Base-by-base conservation (phyloP, 1,140 invertebrate species). In the Condylostylus longicornis region DNA sequence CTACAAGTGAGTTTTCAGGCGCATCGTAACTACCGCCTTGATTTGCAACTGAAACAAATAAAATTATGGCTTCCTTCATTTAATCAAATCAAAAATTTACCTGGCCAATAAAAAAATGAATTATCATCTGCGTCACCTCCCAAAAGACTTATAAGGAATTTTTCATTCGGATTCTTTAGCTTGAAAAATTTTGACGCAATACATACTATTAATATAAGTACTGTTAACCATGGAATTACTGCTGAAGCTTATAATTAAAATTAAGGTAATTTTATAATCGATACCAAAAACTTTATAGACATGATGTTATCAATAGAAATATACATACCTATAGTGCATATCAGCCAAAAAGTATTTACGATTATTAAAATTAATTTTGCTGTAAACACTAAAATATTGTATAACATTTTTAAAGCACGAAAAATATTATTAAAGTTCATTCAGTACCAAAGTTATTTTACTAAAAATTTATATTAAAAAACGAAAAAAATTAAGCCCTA, bases 391-490 rank as follows among this genome's bases (percentile, higher is more conserved):
- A 59, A 42, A 22, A 59, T 40, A 45, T 53, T 48, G 37, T 59
- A 59, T 23, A 59, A 47, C 57, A 59, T 59, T 44, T 59, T 59
- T 6, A 57, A n/a, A n/a, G n/a, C n/a, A n/a, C n/a, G n/a, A n/a
- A n/a, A n/a, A n/a, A n/a, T n/a, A n/a, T n/a, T n/a, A n/a, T n/a
- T n/a, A n/a, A n/a, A n/a, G n/a, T n/a, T n/a, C n/a, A n/a, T n/a
- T n/a, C n/a, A n/a, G n/a, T n/a, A n/a, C n/a, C n/a, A n/a, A n/a
- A n/a, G n/a, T n/a, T n/a, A n/a, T n/a, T n/a, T n/a, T n/a, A n/a
- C n/a, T n/a, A n/a, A n/a, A n/a, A n/a, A n/a, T n/a, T n/a, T n/a
- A n/a, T n/a, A n/a, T n/a, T n/a, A n/a, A n/a, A n/a, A n/a, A n/a
- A n/a, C n/a, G n/a, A n/a, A n/a, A n/a, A n/a, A n/a, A n/a, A n/a